Evolutionary conservation across 1,140 invertebrate species (phyloP).

Genomic region (Halyomorpha halys): DNA sequence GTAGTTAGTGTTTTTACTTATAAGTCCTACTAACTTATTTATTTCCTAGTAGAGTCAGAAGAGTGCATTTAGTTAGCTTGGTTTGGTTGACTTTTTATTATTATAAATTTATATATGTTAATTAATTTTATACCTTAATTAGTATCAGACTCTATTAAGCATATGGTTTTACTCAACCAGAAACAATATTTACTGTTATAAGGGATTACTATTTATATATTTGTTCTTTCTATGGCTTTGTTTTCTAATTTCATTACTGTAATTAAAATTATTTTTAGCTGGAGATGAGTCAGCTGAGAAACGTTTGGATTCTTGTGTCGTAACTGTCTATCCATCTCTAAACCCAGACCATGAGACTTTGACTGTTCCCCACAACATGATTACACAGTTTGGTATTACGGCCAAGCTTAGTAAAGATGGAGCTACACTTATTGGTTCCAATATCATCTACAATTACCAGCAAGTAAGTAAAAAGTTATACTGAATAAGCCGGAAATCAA

Average conservation of each 20-base stretch:
- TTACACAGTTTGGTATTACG: conserved; percentile 58
- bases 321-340: conserved; percentile 83
- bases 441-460: conserved; percentile 76
- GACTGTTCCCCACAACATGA: conserved; percentile 60
- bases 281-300: conserved; percentile 26
- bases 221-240: neutral
- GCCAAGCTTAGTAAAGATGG: conserved; percentile 73
- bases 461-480: conserved; percentile 41
- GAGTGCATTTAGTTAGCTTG: too few species aligned
- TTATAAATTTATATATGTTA: too few species aligned
- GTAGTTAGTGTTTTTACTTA: too few species aligned
- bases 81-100: neutral
- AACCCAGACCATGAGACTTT: conserved; percentile 89
- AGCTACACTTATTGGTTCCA: conserved; percentile 70
- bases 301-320: conserved; percentile 77
- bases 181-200: neutral
- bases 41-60: neutral
- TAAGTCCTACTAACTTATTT: neutral
- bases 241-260: neutral
- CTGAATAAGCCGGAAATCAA: too few species aligned
- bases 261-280: neutral
- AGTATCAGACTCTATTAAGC: neutral
- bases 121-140: too few species aligned
- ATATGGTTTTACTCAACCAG: neutral
- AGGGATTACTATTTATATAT: too few species aligned